Evolutionary conservation across 2,797 vertebrate species (phyloP), one percentile per base, ranked within the genome.

Genomic region (Diplodus puntazzo): DNA sequence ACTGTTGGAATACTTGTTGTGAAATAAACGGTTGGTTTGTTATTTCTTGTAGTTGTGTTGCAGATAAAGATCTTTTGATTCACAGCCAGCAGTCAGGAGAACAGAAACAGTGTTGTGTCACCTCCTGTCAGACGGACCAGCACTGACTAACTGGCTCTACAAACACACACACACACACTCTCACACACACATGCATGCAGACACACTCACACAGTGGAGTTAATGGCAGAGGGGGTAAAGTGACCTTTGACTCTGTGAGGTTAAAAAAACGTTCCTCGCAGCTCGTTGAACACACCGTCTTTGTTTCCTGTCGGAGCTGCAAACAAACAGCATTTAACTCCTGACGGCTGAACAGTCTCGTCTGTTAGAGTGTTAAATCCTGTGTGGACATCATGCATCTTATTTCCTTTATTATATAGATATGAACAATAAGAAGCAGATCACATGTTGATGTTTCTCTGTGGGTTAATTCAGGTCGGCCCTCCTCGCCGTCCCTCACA

Each of bases 191-290:
- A 39, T 14, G 3, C 23, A 66, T 6, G 42, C 17, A n/a, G 2
- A 50, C 49, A 50, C 49, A 66, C 62, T 48, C 21, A 42, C 25
- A 39, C 42, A 34, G 53, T 53, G 42, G 48, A n/a, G 62, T 52
- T 53, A 65, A 23, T 77, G 60, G 46, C 34, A 48, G 55, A 57
- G 34, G 46, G 27, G 50, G 55, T 43, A 34, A 25, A 21, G 17
- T 20, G 61, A 82, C 84, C 79, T 84, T 58, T 86, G 77, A 80
- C 77, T 65, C 64, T 70, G 25, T 13, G 18, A 67, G 73, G 69
- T 69, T 69, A 42, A 62, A 48, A 74, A 64, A 43, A 12, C 39
- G 4, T 76, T 83, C 63, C 72, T 83, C 39, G 52, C 68, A 49
- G 66, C 66, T 53, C n/a, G 34, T 73, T 16, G 48, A 77, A 79